Evolutionary conservation across 1,140 invertebrate species (phyloP).

Genomic region (Ditylenchus dipsaci): DNA sequence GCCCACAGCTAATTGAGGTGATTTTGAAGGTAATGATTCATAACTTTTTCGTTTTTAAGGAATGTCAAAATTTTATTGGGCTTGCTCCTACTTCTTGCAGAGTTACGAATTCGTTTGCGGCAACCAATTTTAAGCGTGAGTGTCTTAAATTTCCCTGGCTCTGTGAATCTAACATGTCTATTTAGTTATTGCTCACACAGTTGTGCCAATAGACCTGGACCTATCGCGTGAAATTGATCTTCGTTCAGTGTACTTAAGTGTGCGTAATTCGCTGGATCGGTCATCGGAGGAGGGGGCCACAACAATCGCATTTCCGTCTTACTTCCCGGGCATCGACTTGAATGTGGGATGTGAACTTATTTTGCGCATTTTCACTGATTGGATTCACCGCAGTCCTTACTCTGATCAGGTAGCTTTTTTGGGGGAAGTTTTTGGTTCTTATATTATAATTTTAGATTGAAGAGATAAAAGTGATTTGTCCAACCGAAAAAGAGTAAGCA

Average conservation of each 20-base stretch:
- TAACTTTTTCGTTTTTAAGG: too few species aligned
- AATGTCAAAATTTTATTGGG: conserved; percentile 22
- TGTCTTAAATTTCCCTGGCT: too few species aligned
- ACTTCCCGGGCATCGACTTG: conserved; percentile 30
- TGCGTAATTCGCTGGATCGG: conserved; percentile 38
- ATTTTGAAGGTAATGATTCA: too few species aligned
- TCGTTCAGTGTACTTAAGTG: conserved; percentile 24
- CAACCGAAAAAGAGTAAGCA: conserved; percentile 20
- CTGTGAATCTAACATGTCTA: too few species aligned
- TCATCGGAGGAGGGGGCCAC: conserved; percentile 32
- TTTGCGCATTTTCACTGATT: conserved; percentile 37
- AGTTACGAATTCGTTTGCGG: conserved; percentile 17
- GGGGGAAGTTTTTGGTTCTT: background rate
- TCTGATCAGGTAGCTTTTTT: conserved; percentile 28
- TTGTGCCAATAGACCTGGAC: conserved; percentile 26
- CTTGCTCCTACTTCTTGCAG: conserved; percentile 24
- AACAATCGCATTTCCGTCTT: conserved; percentile 40
- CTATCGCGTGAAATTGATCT: conserved; percentile 24
- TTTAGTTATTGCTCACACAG: conserved; percentile 44
- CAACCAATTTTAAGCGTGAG: conserved; percentile 28
- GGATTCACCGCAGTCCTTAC: conserved; percentile 31
- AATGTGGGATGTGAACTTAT: conserved; percentile 25
- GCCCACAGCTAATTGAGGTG: conserved; percentile 10
- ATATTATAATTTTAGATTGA: conserved; percentile 14
- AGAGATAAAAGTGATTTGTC: conserved; percentile 40